Conservation (phyloP, 1,140 invertebrate species). For the Pantala flavescens region DNA sequence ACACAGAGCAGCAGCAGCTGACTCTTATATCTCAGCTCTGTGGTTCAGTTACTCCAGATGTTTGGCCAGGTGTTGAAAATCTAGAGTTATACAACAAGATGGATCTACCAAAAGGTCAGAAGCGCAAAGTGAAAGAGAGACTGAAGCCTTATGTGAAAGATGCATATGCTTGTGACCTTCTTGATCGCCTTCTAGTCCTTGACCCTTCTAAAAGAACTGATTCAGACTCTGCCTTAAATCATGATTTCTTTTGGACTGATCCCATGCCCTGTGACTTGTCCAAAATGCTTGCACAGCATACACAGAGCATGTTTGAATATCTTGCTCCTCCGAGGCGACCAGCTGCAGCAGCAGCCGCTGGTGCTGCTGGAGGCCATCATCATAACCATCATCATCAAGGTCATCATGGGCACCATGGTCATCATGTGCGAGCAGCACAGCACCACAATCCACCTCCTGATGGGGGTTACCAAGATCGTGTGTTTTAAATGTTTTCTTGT, state of each 20-base stretch:
- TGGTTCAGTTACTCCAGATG: slow-evolving; percentile 86
- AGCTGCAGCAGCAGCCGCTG: slow-evolving; percentile 22
- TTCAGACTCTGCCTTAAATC: slow-evolving; percentile 87
- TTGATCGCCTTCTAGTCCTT: slow-evolving; percentile 85
- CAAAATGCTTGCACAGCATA: slow-evolving; percentile 87
- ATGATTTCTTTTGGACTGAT: slow-evolving; percentile 97
- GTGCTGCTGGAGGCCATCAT: background rate
- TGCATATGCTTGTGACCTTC: slow-evolving; percentile 79
- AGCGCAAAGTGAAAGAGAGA: slow-evolving; percentile 80
- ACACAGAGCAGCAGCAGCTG: slow-evolving; percentile 91
- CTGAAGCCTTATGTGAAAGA: slow-evolving; percentile 89
- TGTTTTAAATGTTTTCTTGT: background rate
- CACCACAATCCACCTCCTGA: background rate
- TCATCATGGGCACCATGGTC: background rate
- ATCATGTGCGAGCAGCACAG: background rate
- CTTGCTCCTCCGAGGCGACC: slow-evolving; percentile 68
- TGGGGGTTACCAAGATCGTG: background rate
- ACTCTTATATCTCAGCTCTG: slow-evolving; percentile 92
- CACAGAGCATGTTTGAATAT: slow-evolving; percentile 94
- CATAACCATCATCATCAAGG: background rate
- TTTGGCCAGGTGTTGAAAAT: slow-evolving; percentile 91
- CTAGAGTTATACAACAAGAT: slow-evolving; percentile 86
- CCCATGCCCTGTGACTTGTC: slow-evolving; percentile 87
- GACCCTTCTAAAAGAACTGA: slow-evolving; percentile 87
- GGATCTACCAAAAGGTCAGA: slow-evolving; percentile 83